Evolutionary conservation across 2,113 vertebrate genomes (phyloP).

Genomic region (Circaetus cinerascens): DNA sequence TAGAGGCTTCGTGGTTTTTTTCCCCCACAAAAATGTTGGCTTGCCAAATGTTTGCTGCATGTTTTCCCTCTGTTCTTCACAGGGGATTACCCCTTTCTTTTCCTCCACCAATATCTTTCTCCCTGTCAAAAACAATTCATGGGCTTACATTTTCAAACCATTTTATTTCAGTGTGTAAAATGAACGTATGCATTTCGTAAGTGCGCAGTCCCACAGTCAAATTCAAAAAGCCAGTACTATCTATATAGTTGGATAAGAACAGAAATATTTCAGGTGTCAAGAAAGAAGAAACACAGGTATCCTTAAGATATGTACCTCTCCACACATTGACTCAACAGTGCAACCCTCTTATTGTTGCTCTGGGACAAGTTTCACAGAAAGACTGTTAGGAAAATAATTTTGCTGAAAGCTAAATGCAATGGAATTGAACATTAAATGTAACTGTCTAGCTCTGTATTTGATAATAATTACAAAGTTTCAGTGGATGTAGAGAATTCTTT

Average conservation of each 20-base stretch:
- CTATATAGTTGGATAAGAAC: not conserved
- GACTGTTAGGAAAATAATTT: not conserved
- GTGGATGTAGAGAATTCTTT: not conserved
- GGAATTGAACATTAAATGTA: not conserved
- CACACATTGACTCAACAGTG: not conserved
- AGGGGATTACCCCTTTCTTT: not conserved
- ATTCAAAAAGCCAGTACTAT: not conserved
- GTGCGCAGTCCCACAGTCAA: not conserved
- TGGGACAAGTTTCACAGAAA: not conserved
- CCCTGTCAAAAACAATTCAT: not conserved
- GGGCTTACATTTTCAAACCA: not conserved
- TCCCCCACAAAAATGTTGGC: not conserved
- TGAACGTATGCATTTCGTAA: not conserved
- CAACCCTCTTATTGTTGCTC: not conserved
- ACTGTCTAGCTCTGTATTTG: not conserved
- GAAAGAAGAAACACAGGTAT: not conserved
- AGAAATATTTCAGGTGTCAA: not conserved
- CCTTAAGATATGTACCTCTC: not conserved
- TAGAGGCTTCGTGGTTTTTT: not conserved
- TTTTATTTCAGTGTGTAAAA: constrained; percentile 1
- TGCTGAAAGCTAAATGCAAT: not conserved
- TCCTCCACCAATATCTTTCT: not conserved
- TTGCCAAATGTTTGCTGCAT: constrained; percentile 8
- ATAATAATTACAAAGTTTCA: not conserved
- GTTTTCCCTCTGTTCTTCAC: constrained; percentile 18